These are phyloP conservation scores for Mustela nigripes DNA, from an alignment of 2,113 vertebrate genomes.

Conservation along the genomic window DNA sequence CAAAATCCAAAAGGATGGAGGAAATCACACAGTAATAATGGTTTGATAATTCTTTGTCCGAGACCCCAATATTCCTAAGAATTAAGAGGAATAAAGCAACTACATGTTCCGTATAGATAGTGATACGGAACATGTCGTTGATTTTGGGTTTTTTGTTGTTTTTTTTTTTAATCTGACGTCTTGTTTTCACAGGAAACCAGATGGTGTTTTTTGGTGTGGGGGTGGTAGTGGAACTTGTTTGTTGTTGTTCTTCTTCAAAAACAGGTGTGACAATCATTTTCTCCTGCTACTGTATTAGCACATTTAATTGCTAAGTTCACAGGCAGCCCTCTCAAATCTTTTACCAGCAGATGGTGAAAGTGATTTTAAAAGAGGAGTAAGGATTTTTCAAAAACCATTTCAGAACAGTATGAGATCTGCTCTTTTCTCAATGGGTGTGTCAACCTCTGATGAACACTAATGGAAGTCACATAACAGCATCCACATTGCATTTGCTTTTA, in stretches of 20 bases:
- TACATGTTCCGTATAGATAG: conserved; percentile 48
- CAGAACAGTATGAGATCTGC: conserved; percentile 76
- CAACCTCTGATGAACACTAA: conserved; percentile 34
- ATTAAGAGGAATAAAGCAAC: conserved; percentile 29
- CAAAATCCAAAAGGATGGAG: not conserved
- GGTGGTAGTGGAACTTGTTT: conserved; percentile 67
- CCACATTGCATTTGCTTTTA: conserved; percentile 36
- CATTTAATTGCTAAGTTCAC: conserved; percentile 86
- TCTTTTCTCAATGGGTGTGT: conserved; percentile 68
- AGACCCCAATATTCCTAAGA: conserved; percentile 60
- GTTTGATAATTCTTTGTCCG: conserved; percentile 39
- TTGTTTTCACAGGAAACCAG: conserved; percentile 81
- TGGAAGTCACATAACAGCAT: not conserved
- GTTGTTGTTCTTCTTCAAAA: conserved; percentile 75
- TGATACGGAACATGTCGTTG: conserved; percentile 59
- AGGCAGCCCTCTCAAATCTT: conserved; percentile 72
- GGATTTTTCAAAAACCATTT: conserved; percentile 83
- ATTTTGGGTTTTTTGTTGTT: not conserved
- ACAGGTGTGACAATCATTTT: conserved; percentile 80
- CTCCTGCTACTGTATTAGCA: conserved; percentile 78
- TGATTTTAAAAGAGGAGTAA: conserved; percentile 81
- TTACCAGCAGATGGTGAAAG: conserved; percentile 85
- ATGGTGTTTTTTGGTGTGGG: conserved; percentile 72
- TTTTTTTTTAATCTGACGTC: conserved; percentile 38
- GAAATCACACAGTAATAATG: not conserved